Evolutionary conservation across 1,140 invertebrate genomes (phyloP).

Genomic region (Ooceraea biroi): DNA sequence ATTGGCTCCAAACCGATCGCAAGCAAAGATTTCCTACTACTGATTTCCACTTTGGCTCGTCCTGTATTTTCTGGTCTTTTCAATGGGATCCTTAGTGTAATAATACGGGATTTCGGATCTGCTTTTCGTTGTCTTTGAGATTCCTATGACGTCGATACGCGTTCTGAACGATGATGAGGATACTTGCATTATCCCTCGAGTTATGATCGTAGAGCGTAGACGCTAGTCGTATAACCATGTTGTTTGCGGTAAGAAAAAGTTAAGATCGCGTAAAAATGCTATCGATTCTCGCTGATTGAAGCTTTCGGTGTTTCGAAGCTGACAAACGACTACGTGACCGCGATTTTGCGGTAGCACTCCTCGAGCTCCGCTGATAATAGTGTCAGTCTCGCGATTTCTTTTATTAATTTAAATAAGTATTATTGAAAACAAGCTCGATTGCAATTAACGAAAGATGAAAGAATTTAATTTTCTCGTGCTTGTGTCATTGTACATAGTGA

Average conservation of each 20-base stretch:
- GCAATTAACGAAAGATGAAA: background rate
- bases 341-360: slow-evolving; percentile 20
- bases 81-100: slow-evolving; percentile 8
- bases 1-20: background rate
- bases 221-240: slow-evolving; percentile 58
- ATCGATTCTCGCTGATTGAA: slow-evolving; percentile 26
- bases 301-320: slow-evolving; percentile 33
- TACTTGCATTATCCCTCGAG: slow-evolving; percentile 40
- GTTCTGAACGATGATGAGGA: slow-evolving; percentile 15
- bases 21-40: background rate
- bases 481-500: background rate
- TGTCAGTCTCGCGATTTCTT: background rate
- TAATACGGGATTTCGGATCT: slow-evolving; percentile 20
- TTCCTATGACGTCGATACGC: slow-evolving; percentile 26
- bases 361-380: slow-evolving; percentile 31
- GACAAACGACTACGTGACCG: slow-evolving; percentile 41
- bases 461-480: background rate
- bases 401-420: slow-evolving; percentile 6
- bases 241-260: slow-evolving; percentile 39
- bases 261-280: slow-evolving; percentile 34
- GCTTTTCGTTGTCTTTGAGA: slow-evolving; percentile 43
- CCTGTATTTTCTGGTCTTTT: slow-evolving; percentile 35
- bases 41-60: background rate
- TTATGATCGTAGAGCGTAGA: slow-evolving; percentile 50
- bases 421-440: background rate